A percentile compares a stretch with the other conserved stretches of the same genome.
Conservation (phyloP, 1,140 invertebrate species). For the Calephelis nemesis region DNA sequence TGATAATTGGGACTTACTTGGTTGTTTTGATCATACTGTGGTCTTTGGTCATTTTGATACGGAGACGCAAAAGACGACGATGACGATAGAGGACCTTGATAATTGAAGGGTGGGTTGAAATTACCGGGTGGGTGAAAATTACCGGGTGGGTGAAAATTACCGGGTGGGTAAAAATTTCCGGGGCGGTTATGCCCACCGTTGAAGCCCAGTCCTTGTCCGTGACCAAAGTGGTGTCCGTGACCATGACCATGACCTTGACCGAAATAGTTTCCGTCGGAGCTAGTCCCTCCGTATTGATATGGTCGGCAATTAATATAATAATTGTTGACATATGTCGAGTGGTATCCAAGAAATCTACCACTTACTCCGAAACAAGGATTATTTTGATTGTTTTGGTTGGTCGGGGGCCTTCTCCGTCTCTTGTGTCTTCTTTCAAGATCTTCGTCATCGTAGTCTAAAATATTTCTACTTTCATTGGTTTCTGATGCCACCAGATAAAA, state of each 20-base stretch:
- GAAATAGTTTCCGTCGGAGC: constrained; percentile 21
- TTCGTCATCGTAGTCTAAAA: constrained; percentile 38
- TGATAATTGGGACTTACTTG: not conserved
- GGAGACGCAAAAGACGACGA: not conserved
- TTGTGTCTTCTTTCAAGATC: constrained; percentile 52
- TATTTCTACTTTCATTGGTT: constrained; percentile 41
- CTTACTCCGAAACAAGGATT: constrained; percentile 46
- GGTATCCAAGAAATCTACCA: constrained; percentile 29
- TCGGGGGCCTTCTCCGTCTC: constrained; percentile 48
- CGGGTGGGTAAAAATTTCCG: constrained; percentile 27
- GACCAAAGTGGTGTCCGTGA: constrained; percentile 31
- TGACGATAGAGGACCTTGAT: not conserved
- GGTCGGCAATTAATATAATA: constrained; percentile 18
- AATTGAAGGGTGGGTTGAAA: constrained; percentile 18
- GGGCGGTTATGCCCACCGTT: constrained; percentile 31
- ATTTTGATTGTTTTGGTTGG: constrained; percentile 35
- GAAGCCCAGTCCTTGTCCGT: constrained; percentile 31
- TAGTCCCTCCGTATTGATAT: constrained; percentile 9
- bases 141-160: constrained; percentile 21
- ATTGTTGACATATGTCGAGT: constrained; percentile 2
- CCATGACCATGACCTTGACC: constrained; percentile 36
- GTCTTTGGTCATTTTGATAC: not conserved
- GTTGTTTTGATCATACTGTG: constrained; percentile 5
- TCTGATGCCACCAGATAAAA: constrained; percentile 25
- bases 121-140: constrained; percentile 19